Base-by-base conservation (phyloP, 2,113 vertebrate genomes). In the Chloropsis hardwickii region DNA sequence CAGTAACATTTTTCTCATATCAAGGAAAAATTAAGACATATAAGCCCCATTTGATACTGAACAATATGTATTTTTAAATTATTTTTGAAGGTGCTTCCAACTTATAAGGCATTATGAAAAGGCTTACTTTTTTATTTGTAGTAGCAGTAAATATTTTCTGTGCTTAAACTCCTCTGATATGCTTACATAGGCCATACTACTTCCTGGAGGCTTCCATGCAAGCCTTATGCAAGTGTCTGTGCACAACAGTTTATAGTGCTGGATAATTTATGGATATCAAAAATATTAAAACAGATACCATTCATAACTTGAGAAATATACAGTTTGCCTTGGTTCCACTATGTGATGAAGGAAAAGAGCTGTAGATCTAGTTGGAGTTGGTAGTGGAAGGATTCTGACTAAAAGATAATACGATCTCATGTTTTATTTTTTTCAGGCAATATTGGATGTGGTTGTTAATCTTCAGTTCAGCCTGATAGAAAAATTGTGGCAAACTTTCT, bases 401-500 rank as follows among this genome's bases (percentile, higher is more conserved):
- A 37, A 58, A 82, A 70, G 22, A 45, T 12, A 39, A 15, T n/a
- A 54, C 65, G 6, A 81, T 50, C 24, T 60, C 57, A 18, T 48
- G 16, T 40, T 97, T 73, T 92, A 51, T n/a, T 95, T 93, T 96
- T 95, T 65, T 92, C 47, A 98, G 98, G 98, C 98, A 95, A 98
- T 98, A 97, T 91, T 98, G 97, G 98, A 98, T 85, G 98, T 98
- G 90, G 98, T 98, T 96, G 98, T 98, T 85, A 98, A 98, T 97
- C 98, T 98, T 97, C 98, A 98, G 3, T 98, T 98, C 96, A 98
- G 98, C 95, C 97, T 98, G 95, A 98, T 98, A 97, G 98, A 98
- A 97, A 98, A 98, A 96, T 88, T 98, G 79, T 98, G 98, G 98
- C 98, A 98, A 98, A 98, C 98, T 88, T 98, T 98, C 97, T 98